Conservation (phyloP, 2,113 vertebrate species). For the Chauna torquata region DNA sequence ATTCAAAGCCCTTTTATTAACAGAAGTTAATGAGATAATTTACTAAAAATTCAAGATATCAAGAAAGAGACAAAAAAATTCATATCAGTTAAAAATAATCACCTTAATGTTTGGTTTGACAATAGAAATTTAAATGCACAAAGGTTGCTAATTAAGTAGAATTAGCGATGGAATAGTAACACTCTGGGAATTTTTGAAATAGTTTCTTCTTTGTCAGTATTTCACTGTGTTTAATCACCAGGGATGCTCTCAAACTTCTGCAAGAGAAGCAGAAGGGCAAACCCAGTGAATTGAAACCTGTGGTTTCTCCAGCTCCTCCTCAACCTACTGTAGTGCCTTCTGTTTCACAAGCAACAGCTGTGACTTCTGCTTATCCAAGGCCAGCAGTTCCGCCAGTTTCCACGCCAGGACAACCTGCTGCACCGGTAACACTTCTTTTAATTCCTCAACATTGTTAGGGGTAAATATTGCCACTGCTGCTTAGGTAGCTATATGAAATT, state of each 20-base stretch:
- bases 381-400: slow-evolving; percentile 85
- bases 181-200: background rate
- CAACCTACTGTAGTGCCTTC: slow-evolving; percentile 29
- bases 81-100: background rate
- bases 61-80: background rate
- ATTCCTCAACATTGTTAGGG: background rate
- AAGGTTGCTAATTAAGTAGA: background rate
- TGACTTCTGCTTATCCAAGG: slow-evolving; percentile 70
- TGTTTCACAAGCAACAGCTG: background rate
- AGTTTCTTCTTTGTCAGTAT: background rate
- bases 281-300: slow-evolving; percentile 30
- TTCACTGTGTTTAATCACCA: slow-evolving; percentile 61
- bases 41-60: background rate
- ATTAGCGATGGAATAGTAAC: background rate
- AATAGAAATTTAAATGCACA: background rate
- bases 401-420: slow-evolving; percentile 83
- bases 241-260: slow-evolving; percentile 90
- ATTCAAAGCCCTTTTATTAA: background rate
- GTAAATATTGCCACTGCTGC: background rate
- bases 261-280: slow-evolving; percentile 74
- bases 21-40: background rate
- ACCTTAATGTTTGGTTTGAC: background rate
- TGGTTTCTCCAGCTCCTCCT: slow-evolving; percentile 18
- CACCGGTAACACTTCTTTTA: slow-evolving; percentile 72
- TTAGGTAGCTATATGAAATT: background rate